Conservation (phyloP, 2,888 invertebrate genomes). For the Chironomus tentans region DNA sequence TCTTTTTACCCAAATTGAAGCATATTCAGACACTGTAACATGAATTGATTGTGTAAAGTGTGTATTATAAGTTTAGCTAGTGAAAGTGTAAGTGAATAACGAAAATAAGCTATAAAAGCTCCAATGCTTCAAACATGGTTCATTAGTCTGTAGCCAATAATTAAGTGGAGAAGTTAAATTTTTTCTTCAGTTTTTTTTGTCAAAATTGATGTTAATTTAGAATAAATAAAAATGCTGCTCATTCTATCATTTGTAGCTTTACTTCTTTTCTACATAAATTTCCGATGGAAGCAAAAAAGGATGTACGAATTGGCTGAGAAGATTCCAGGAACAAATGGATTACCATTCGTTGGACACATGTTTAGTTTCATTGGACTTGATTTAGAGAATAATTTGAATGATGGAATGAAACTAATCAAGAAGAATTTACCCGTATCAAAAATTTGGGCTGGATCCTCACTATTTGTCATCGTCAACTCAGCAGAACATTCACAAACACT, state of each 20-base stretch:
- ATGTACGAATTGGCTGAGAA: slow-evolving; percentile 61
- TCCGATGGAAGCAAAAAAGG: slow-evolving; percentile 44
- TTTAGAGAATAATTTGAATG: not conserved
- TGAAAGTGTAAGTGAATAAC: too few species aligned
- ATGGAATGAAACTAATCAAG: not conserved
- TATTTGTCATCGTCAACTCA: not conserved
- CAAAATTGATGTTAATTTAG: too few species aligned
- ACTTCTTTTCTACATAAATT: not conserved
- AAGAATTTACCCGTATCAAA: not conserved
- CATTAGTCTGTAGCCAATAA: too few species aligned
- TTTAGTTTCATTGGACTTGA: not conserved
- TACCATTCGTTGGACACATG: slow-evolving; percentile 56
- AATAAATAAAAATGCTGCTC: not conserved
- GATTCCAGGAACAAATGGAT: slow-evolving; percentile 61
- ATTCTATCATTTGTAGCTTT: not conserved
- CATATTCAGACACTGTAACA: too few species aligned
- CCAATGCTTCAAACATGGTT: too few species aligned
- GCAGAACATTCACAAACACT: not conserved
- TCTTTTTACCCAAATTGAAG: too few species aligned
- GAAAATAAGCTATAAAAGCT: too few species aligned
- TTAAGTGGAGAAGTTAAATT: too few species aligned
- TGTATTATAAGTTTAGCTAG: too few species aligned
- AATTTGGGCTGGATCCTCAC: not conserved
- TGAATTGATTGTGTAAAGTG: too few species aligned
- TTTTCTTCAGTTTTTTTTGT: too few species aligned